Base-by-base conservation (phyloP, 1,140 invertebrate species). In the Cyclargus thomasi region DNA sequence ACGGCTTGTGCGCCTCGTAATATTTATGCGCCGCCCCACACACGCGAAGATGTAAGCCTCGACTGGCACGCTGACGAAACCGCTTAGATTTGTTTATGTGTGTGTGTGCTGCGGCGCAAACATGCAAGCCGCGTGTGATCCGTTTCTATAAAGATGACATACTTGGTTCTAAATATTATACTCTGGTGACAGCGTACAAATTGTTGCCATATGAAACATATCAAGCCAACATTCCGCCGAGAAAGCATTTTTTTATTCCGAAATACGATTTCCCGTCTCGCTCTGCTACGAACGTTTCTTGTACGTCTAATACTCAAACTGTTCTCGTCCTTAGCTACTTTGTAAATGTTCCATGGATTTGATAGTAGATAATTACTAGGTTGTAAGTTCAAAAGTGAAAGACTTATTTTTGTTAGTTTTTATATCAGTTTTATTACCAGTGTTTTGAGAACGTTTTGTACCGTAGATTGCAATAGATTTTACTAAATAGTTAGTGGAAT, bases 301-400 rank as follows among this genome's bases (percentile, higher is more conserved):
- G 21, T 67, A 59, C 78, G 73, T 72, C 20, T 59, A 20, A 59
- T 59, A 59, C 55, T 59, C 55, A 59, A 59, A 59, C 55, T 59
- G 17, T 59, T 59, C 55, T 59, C 55, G 55, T 59, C 55, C 55
- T 21, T 59, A 59, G 55, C 55, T 59, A 11, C 20, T 59, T 11
- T 59, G 53, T 55, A 55, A 78, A 82, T 74, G 79, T 83, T 85
- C 76, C 79, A 76, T 76, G 79, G 82, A 88, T 79, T 88, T 82
- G 80, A 83, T 74, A 74, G 29, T 83, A 80, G 71, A 63, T 71
- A 1, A 18, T 84, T n/a, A 64, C 39, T 79, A 78, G 77, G 75
- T 67, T 65, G 20, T 72, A 76, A 78, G 75, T 76, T 77, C 75
- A 79, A 78, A 76, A 74, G 73, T 80, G 86, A 89, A 90, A 90